Evolutionary conservation across 2,888 invertebrate genomes (phyloP).

Genomic region (Drosophila mimica): DNA sequence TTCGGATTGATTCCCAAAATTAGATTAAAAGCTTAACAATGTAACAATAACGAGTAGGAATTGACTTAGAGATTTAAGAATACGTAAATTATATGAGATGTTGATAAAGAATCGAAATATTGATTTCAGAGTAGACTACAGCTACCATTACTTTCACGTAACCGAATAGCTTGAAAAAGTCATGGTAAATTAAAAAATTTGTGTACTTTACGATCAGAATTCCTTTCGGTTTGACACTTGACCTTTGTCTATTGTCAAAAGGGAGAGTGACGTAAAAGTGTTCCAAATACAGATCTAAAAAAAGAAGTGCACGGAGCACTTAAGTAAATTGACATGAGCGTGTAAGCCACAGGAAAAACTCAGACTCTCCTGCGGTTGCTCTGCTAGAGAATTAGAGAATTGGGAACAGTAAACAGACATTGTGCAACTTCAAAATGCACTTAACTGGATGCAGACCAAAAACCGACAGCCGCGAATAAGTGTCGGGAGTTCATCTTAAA

Average conservation of each 20-base stretch:
- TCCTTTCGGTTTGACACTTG: not conserved
- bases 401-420: conserved; percentile 2
- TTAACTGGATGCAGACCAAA: conserved; percentile 21
- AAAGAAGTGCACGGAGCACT: not conserved
- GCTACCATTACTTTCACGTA: not conserved
- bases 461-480: conserved; percentile 18
- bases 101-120: not conserved
- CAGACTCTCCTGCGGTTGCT: conserved; percentile 5
- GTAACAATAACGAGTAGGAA: not conserved
- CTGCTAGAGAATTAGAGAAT: conserved; percentile 3
- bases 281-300: not conserved
- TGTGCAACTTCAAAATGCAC: conserved; percentile 27
- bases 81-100: not conserved
- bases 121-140: not conserved
- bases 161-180: not conserved
- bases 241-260: not conserved
- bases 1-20: not conserved
- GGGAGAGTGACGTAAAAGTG: not conserved
- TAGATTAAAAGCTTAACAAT: not conserved
- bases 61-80: not conserved
- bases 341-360: conserved; percentile 3
- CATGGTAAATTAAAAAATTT: not conserved
- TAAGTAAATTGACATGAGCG: conserved; percentile 9
- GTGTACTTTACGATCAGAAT: not conserved
- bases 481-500: conserved; percentile 31